These are phyloP conservation scores for Sympetrum striolatum DNA, from an alignment of 2,888 invertebrate species.

Conservation along the genomic window DNA sequence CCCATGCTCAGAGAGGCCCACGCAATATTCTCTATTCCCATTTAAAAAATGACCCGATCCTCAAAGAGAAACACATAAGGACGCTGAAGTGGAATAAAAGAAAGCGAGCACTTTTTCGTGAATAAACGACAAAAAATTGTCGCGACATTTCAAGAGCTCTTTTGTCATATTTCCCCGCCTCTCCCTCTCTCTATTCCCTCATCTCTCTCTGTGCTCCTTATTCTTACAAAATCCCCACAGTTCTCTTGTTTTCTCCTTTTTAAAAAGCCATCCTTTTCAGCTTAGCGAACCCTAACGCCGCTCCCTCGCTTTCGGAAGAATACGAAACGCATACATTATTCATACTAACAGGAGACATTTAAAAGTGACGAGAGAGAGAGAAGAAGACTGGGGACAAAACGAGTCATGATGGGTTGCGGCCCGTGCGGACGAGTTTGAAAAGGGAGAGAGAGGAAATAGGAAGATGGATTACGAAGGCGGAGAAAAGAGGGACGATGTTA, in stretches of 20 bases:
- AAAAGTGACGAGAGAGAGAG: neutral
- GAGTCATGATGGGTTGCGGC: neutral
- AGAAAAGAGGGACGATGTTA: neutral
- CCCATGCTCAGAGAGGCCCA: too few species aligned
- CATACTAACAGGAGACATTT: neutral
- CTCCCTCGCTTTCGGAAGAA: neutral
- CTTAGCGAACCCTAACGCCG: neutral
- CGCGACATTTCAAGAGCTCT: neutral
- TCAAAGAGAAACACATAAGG: neutral
- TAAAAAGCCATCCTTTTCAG: neutral
- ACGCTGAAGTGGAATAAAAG: neutral
- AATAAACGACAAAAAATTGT: neutral
- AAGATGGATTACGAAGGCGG: neutral
- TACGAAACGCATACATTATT: neutral
- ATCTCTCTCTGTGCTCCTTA: neutral
- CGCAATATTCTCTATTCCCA: too few species aligned
- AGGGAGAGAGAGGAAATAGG: neutral
- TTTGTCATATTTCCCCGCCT: neutral
- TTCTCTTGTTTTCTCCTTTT: neutral
- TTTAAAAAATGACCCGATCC: neutral
- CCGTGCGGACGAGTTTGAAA: neutral
- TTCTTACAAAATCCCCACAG: neutral
- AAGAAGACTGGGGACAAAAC: neutral
- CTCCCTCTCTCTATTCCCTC: neutral
- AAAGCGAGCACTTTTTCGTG: neutral